phyloP scores from a whole-genome alignment of 64 coral and sea anemone species.

The Anthopleura sola region DNA sequence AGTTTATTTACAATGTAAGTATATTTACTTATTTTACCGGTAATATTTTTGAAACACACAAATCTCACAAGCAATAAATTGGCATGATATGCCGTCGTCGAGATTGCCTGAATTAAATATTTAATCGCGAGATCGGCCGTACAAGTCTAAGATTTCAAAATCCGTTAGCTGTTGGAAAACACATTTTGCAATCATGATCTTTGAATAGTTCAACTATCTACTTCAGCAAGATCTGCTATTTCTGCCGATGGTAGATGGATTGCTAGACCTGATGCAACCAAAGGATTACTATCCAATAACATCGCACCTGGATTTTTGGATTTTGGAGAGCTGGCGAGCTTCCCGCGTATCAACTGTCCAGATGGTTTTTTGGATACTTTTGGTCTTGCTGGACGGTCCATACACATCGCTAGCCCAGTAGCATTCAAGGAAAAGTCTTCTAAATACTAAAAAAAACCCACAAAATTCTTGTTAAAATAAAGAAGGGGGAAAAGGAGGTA shows the following conservation, averaged over 20 bases:
- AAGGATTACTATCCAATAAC: neutral
- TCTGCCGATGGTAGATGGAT: slow-evolving; percentile 39
- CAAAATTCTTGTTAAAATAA: no score
- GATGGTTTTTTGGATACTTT: neutral
- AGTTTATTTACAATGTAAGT: no score
- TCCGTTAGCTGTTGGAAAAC: no score
- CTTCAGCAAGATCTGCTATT: neutral
- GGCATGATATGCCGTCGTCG: no score
- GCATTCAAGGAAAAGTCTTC: slow-evolving; percentile 44
- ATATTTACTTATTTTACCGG: no score
- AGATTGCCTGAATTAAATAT: no score
- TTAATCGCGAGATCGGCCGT: no score
- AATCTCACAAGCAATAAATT: no score
- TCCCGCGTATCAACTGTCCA: slow-evolving; percentile 51
- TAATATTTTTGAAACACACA: no score
- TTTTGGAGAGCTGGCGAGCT: slow-evolving; percentile 15
- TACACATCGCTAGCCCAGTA: slow-evolving; percentile 34
- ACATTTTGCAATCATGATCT: neutral
- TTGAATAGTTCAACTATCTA: neutral
- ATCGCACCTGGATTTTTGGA: slow-evolving; percentile 25
- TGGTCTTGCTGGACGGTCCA: slow-evolving; percentile 27
- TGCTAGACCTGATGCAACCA: slow-evolving; percentile 41
- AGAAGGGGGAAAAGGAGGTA: no score
- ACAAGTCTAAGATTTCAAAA: no score
- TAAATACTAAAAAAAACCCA: slow-evolving; percentile 14